These are phyloP conservation scores for Phaonia tiefii DNA, from an alignment of 2,888 invertebrate genomes.

Conservation along the genomic window DNA sequence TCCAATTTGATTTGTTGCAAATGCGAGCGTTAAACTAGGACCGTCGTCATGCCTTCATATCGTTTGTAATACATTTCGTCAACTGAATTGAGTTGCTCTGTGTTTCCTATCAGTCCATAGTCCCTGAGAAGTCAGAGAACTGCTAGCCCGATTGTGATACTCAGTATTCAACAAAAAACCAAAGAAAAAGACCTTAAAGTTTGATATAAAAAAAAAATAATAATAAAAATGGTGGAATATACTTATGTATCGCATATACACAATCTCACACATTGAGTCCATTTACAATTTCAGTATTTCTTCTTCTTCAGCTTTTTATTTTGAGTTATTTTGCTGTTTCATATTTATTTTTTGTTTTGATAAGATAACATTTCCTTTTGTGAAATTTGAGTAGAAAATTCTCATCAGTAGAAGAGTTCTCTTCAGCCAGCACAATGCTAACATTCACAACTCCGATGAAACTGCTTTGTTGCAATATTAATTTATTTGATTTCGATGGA, in stretches of 20 bases:
- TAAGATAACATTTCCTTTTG: conserved; percentile 62
- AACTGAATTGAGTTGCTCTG: conserved; percentile 59
- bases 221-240: no score
- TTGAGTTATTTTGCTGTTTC: conserved; percentile 51
- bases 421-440: background rate
- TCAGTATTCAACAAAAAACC: background rate
- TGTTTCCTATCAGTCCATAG: conserved; percentile 56
- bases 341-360: conserved; percentile 44
- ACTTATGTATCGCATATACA: conserved; percentile 34
- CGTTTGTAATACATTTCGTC: conserved; percentile 61
- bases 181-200: conserved; percentile 50
- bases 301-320: conserved; percentile 19
- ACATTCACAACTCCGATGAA: no score
- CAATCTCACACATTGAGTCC: conserved; percentile 43
- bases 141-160: conserved; percentile 19
- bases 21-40: conserved; percentile 36
- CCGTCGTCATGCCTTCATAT: conserved; percentile 43
- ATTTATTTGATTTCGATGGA: conserved; percentile 35
- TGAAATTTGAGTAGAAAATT: conserved; percentile 56
- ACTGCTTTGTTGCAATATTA: background rate
- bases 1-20: background rate
- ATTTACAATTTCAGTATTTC: background rate
- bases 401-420: conserved; percentile 9
- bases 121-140: conserved; percentile 44
- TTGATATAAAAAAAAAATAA: conserved; percentile 29